Conservation (phyloP, 2,888 invertebrate genomes). For the Drosophila niveifrons region DNA sequence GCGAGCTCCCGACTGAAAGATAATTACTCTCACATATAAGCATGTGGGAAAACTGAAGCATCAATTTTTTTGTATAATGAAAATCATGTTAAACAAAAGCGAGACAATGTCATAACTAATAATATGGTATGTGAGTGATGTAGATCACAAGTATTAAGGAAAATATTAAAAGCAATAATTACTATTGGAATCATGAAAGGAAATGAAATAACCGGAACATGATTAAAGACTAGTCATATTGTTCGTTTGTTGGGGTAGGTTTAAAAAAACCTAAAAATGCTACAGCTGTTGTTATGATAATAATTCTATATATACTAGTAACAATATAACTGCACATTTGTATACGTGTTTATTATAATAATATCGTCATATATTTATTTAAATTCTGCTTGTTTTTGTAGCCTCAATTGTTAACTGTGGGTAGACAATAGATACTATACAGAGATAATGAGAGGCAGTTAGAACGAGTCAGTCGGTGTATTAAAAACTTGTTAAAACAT, state of each 20-base stretch:
- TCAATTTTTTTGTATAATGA: too few species aligned
- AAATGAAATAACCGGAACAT: neutral
- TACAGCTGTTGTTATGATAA: neutral
- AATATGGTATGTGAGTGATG: too few species aligned
- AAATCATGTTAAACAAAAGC: too few species aligned
- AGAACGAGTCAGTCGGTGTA: constrained; percentile 43
- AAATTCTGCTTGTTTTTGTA: neutral
- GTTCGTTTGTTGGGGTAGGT: neutral
- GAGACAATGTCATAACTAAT: too few species aligned
- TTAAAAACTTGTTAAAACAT: constrained; percentile 49
- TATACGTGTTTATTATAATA: neutral
- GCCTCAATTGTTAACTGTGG: constrained; percentile 5
- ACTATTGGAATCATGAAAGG: too few species aligned
- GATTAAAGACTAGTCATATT: neutral
- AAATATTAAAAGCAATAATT: too few species aligned
- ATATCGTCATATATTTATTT: neutral
- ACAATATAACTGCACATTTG: neutral
- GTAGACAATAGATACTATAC: neutral
- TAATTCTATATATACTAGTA: too few species aligned
- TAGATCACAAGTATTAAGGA: too few species aligned
- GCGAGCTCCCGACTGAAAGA: neutral
- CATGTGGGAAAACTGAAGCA: too few species aligned
- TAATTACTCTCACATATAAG: neutral
- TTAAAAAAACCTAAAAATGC: neutral
- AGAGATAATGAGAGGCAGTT: constrained; percentile 13